These are phyloP conservation scores for Conger conger DNA, from an alignment of 2,113 vertebrate species.

Conservation along the genomic window DNA sequence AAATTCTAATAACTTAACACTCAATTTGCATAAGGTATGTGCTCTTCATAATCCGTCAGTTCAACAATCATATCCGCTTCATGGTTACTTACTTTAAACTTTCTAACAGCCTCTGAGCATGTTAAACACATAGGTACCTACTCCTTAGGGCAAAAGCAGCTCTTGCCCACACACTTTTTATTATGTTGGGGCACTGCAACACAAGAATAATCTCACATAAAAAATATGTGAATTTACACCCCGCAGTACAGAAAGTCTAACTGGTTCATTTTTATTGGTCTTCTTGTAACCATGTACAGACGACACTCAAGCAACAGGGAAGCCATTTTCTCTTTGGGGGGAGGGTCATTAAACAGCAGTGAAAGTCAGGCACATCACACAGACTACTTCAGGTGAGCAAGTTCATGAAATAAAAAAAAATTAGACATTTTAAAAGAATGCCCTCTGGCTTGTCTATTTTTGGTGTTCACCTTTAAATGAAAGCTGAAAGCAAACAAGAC, in stretches of 20 bases:
- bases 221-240: background rate
- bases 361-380: background rate
- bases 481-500: background rate
- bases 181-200: too few relatives aligned
- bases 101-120: too few relatives aligned
- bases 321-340: background rate
- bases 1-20: too few relatives aligned
- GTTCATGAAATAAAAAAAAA: background rate
- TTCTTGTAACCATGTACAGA: background rate
- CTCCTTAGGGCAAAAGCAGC: too few relatives aligned
- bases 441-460: background rate
- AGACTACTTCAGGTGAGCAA: background rate
- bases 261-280: background rate
- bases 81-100: too few relatives aligned
- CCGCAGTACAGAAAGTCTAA: background rate
- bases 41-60: too few relatives aligned
- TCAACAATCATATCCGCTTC: too few relatives aligned
- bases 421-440: background rate
- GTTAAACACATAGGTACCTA: too few relatives aligned
- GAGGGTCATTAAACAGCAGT: background rate
- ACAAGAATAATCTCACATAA: background rate
- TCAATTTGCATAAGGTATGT: too few relatives aligned
- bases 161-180: too few relatives aligned
- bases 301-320: background rate
- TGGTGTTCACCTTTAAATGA: background rate